Conservation (phyloP, 2,113 vertebrate genomes). For the Sula dactylatra region DNA sequence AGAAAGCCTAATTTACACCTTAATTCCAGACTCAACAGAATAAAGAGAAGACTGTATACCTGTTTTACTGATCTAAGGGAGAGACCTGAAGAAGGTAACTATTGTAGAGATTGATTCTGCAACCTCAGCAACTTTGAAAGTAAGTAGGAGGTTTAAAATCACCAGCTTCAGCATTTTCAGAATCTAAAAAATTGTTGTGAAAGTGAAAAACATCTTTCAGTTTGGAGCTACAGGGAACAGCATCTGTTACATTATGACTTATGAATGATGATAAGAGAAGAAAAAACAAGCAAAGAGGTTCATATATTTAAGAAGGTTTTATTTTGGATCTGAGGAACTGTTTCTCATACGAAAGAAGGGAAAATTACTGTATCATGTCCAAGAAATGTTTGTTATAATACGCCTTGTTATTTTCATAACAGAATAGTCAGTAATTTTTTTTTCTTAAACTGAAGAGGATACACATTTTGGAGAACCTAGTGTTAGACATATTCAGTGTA, state of each 20-base stretch:
- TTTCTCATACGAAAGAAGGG: neutral
- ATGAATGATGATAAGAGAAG: neutral
- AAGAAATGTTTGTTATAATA: neutral
- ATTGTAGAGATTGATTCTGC: neutral
- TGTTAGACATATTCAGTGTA: neutral
- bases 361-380: neutral
- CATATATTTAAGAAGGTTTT: neutral
- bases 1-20: neutral
- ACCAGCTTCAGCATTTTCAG: neutral
- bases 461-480: neutral
- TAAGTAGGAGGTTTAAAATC: slow-evolving; percentile 6
- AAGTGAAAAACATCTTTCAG: neutral
- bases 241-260: neutral
- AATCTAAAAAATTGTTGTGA: neutral
- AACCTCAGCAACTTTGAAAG: slow-evolving; percentile 4
- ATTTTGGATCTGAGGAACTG: neutral
- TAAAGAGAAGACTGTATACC: neutral
- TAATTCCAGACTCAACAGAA: neutral
- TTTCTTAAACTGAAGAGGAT: neutral
- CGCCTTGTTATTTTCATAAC: neutral
- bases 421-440: neutral
- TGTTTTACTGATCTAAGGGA: neutral
- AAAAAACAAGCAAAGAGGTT: neutral
- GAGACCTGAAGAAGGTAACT: neutral
- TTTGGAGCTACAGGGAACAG: neutral